Evolutionary conservation across 1,140 invertebrate species (phyloP).

Genomic region (Drosophila neocordata): DNA sequence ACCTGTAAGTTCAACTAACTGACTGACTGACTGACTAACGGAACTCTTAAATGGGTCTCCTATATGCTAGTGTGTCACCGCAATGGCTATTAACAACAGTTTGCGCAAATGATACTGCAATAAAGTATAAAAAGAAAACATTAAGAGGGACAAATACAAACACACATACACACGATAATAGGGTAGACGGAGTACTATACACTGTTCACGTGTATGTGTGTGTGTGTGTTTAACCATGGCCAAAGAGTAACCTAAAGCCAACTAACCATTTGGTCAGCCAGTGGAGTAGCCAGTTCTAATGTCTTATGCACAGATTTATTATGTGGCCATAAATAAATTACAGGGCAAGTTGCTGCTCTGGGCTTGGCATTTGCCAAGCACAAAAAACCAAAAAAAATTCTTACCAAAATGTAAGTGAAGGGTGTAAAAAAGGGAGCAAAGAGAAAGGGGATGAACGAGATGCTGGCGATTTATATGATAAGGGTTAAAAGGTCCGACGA

Average conservation of each 20-base stretch:
- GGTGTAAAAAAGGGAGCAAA: too few relatives aligned
- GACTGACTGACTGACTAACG: neutral
- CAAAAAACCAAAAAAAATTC: slow-evolving; percentile 13
- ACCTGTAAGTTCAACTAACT: too few relatives aligned
- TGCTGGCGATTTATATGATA: slow-evolving; percentile 62
- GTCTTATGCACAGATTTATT: slow-evolving; percentile 79
- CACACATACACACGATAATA: neutral
- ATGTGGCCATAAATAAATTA: slow-evolving; percentile 81
- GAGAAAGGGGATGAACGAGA: neutral
- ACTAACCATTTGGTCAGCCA: slow-evolving; percentile 21
- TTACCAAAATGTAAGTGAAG: slow-evolving; percentile 19
- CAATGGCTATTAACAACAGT: slow-evolving; percentile 76
- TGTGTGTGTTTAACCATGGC: too few relatives aligned
- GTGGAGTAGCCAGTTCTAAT: slow-evolving; percentile 30
- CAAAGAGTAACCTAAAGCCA: slow-evolving; percentile 1
- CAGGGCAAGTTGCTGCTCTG: slow-evolving; percentile 39
- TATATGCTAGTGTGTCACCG: slow-evolving; percentile 43
- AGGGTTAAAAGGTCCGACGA: slow-evolving; percentile 71
- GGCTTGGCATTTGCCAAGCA: slow-evolving; percentile 36
- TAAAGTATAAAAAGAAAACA: slow-evolving; percentile 65
- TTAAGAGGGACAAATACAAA: slow-evolving; percentile 55
- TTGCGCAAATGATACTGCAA: slow-evolving; percentile 76
- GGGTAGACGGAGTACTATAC: neutral
- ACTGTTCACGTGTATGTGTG: neutral
- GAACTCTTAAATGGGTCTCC: slow-evolving; percentile 9